Evolutionary conservation across 2,113 vertebrate genomes (phyloP).

Genomic region (Felis chaus): DNA sequence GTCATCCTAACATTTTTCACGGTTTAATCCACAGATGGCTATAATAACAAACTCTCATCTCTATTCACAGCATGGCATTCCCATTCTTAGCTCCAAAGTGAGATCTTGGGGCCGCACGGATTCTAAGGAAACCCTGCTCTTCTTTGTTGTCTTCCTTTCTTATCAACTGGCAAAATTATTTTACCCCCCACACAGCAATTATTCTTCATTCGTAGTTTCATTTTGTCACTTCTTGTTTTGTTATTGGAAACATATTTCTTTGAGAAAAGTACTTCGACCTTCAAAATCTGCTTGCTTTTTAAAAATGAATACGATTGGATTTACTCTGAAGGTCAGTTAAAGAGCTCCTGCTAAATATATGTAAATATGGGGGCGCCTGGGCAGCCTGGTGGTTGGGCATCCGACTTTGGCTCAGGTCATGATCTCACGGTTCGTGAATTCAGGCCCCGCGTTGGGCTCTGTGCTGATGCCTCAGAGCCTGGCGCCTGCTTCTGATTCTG

Average conservation of each 20-base stretch:
- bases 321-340: background rate
- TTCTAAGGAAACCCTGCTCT: background rate
- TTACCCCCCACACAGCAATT: background rate
- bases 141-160: background rate
- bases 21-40: background rate
- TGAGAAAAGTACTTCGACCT: background rate
- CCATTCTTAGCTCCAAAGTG: background rate
- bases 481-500: too few relatives aligned
- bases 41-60: background rate
- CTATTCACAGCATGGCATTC: background rate
- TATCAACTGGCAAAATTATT: background rate
- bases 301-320: background rate
- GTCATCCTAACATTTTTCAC: background rate
- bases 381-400: too few relatives aligned
- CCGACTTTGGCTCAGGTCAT: too few relatives aligned
- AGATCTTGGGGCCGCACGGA: background rate
- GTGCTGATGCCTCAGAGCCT: too few relatives aligned
- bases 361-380: background rate
- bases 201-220: background rate
- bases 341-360: background rate
- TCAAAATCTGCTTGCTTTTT: background rate
- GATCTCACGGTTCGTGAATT: too few relatives aligned
- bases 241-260: background rate
- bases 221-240: background rate
- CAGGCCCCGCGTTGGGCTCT: too few relatives aligned